phyloP scores from a whole-genome alignment of 2,113 vertebrate genomes.

The Rana temporaria region DNA sequence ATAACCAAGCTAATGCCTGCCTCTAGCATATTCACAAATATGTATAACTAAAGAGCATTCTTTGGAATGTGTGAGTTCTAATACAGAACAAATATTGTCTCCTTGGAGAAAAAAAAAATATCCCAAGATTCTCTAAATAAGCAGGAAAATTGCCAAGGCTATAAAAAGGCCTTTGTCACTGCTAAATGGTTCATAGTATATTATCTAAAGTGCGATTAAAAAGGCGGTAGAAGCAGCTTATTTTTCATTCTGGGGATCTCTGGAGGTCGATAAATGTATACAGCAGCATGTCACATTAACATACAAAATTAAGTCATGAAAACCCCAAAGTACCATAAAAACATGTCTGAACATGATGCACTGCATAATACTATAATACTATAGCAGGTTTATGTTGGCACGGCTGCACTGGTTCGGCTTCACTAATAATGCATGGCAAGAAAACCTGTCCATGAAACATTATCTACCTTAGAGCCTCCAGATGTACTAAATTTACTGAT shows the following conservation, averaged over 20 bases:
- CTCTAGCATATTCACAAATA: too few relatives aligned
- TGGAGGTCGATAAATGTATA: constrained; percentile 55
- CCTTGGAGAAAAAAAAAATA: not conserved
- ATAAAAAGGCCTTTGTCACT: constrained; percentile 34
- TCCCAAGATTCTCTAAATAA: not conserved
- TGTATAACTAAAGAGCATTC: too few relatives aligned
- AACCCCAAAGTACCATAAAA: constrained; percentile 57
- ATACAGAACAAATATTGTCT: too few relatives aligned
- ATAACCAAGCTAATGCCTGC: too few relatives aligned
- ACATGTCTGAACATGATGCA: constrained; percentile 57
- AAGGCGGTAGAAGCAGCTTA: constrained; percentile 45
- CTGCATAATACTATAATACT: constrained; percentile 51
- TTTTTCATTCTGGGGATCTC: constrained; percentile 54
- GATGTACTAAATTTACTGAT: constrained; percentile 47
- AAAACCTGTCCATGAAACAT: constrained; percentile 45
- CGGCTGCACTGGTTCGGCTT: constrained; percentile 49
- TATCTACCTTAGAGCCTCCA: constrained; percentile 17
- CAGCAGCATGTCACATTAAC: constrained; percentile 59
- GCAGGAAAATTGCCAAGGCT: not conserved
- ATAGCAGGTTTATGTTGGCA: constrained; percentile 47
- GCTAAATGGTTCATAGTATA: constrained; percentile 40
- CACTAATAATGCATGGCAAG: constrained; percentile 48
- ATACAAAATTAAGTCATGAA: constrained; percentile 60
- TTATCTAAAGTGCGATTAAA: constrained; percentile 42
- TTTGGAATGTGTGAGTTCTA: too few relatives aligned